Base-by-base conservation (phyloP, 2,888 invertebrate species). In the Ferrisia virgata region DNA sequence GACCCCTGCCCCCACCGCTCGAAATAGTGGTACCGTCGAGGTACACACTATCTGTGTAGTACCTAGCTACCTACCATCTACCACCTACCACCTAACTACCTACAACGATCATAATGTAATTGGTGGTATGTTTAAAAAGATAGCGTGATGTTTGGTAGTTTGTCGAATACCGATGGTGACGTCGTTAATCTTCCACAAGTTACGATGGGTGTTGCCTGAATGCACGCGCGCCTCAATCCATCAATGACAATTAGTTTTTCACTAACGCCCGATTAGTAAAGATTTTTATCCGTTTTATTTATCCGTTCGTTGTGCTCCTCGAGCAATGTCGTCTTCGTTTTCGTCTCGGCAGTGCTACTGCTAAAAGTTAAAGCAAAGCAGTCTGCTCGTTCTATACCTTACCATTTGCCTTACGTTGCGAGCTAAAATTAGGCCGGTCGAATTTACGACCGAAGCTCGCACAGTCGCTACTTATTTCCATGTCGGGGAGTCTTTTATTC, bases 161-260 rank as follows among this genome's bases (percentile, higher is more conserved):
- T 83, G 83, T 83, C 83, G 83, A 69, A 72, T 83, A 28, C 76
- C 28, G 76, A 72, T 43, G 83, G 72, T 83, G 83, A 83, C 83
- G 76, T 83, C 83, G 72, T 83, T 83, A 83, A 83, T 83, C 72
- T 83, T 83, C 76, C 72, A 15, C 47, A 81, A 81, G 81, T 81
- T 81, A 81, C 81, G 81, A 81, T 81, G 81, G 81, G 81, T 81
- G 81, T 81, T 81, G 53, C 81, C 81, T 72, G 33, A 72, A 33
- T 72, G 72, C 72, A 72, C 43, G 43, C 79, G 47, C 78, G 79
- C 47, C 40, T 40, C 84, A 31, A 84, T 84, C 84, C 84, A 84
- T 84, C 84, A 84, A 84, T 84, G 84, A 84, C 84, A 84, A 84
- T 84, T 84, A 84, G 84, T 84, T 84, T 84, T 79, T 84, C 79